phyloP scores from a whole-genome alignment of 64 coral and sea anemone genomes.

The Trachythela sp. region DNA sequence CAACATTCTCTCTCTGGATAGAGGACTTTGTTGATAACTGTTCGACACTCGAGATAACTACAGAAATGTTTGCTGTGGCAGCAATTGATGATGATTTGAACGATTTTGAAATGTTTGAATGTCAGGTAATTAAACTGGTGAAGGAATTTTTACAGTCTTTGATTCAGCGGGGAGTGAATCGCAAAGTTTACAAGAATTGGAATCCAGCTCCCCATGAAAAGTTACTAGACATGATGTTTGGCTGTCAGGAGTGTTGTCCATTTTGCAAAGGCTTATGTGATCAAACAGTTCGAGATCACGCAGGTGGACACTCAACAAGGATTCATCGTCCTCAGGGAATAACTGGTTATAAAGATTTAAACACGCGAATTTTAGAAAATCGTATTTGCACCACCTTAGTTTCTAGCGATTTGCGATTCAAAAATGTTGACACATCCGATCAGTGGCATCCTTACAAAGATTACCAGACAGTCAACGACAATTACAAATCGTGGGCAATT shows the following conservation, averaged over 20 bases:
- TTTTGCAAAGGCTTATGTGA: not conserved
- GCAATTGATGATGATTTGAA: not conserved
- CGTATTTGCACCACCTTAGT: not conserved
- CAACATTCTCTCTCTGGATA: not conserved
- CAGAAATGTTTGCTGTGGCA: not conserved
- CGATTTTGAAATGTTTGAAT: not conserved
- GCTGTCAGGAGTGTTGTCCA: not conserved
- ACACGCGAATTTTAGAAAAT: not conserved
- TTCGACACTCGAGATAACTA: not conserved
- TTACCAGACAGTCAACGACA: not conserved
- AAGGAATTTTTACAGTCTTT: not conserved
- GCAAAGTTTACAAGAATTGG: not conserved
- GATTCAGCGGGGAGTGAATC: not conserved
- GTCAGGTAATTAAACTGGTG: not conserved
- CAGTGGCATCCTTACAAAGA: not conserved
- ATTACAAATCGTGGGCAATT: not conserved
- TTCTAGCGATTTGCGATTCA: not conserved
- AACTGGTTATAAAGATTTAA: not conserved
- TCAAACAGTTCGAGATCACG: not conserved
- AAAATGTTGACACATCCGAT: not conserved
- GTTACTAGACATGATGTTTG: not conserved
- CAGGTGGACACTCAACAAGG: not conserved
- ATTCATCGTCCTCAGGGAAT: not conserved
- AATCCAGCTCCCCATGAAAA: not conserved
- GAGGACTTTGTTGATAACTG: not conserved